Evolutionary conservation across 2,888 invertebrate species (phyloP).

Genomic region (Lepidocyrtinus sp.): DNA sequence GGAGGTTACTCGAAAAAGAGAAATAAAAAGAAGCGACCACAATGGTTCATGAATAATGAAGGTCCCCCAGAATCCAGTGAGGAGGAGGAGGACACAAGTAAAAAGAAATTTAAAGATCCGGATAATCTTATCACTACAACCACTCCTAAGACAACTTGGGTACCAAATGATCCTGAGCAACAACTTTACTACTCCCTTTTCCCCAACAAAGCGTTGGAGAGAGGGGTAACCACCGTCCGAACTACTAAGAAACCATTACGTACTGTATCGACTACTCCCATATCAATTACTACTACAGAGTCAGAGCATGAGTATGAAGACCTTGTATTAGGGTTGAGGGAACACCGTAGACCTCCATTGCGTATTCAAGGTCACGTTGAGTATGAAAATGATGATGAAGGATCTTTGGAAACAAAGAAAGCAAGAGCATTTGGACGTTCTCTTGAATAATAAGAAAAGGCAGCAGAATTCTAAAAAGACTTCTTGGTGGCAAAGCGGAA

Average conservation of each 20-base stretch:
- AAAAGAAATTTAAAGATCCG: constrained; percentile 31
- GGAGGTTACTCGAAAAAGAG: constrained; percentile 32
- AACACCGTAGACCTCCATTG: not conserved
- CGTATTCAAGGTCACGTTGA: constrained; percentile 37
- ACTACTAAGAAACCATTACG: constrained; percentile 10
- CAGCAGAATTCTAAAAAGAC: constrained; percentile 1
- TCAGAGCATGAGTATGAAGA: not conserved
- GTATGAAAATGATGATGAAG: constrained; percentile 37
- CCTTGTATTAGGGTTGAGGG: not conserved
- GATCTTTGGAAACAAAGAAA: constrained; percentile 23
- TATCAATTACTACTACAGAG: not conserved
- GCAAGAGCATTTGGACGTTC: constrained; percentile 27
- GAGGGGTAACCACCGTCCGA: constrained; percentile 33
- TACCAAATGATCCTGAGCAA: constrained; percentile 26
- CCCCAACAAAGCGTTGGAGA: constrained; percentile 42
- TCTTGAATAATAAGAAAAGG: constrained; percentile 16
- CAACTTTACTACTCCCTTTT: constrained; percentile 37
- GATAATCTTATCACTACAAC: constrained; percentile 34
- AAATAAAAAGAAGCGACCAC: constrained; percentile 11
- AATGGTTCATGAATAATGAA: constrained; percentile 42
- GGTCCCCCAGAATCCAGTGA: constrained; percentile 47
- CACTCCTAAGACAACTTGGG: constrained; percentile 16
- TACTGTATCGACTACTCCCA: constrained; percentile 14
- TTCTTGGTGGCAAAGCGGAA: constrained; percentile 28
- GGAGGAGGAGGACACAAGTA: not conserved